Evolutionary conservation across 37 sponge, comb jelly and placozoan species (phyloP).

Genomic region (Halichondria panicea): DNA sequence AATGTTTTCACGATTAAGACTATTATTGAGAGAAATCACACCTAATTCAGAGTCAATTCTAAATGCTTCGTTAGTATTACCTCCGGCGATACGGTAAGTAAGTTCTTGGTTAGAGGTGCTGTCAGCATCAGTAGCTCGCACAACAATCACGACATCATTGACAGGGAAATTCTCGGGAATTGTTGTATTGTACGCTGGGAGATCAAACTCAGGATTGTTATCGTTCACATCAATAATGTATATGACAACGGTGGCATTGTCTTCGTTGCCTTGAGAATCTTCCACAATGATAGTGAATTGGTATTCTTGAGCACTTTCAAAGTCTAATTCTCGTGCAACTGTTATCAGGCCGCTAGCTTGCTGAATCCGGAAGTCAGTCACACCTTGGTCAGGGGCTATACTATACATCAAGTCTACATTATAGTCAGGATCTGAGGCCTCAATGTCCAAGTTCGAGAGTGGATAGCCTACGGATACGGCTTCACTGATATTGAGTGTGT

Average conservation of each 20-base stretch:
- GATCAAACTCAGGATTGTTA: slow-evolving; percentile 56
- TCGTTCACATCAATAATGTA: slow-evolving; percentile 64
- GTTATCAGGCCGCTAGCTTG: slow-evolving; percentile 31
- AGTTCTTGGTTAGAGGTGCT: slow-evolving; percentile 44
- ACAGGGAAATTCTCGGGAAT: slow-evolving; percentile 42
- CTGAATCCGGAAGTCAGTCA: slow-evolving; percentile 24
- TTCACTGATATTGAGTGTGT: slow-evolving; percentile 40
- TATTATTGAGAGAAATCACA: neutral
- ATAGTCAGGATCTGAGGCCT: slow-evolving; percentile 55
- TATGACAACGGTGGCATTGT: slow-evolving; percentile 31
- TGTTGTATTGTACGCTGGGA: slow-evolving; percentile 15
- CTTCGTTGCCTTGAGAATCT: slow-evolving; percentile 22
- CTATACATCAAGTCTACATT: slow-evolving; percentile 34
- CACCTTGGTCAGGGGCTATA: slow-evolving; percentile 16
- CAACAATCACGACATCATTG: slow-evolving; percentile 26
- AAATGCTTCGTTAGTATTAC: slow-evolving; percentile 12
- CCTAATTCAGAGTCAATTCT: slow-evolving; percentile 22
- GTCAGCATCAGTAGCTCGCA: slow-evolving; percentile 53
- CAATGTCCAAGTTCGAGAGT: slow-evolving; percentile 19
- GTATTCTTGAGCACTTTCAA: slow-evolving; percentile 29
- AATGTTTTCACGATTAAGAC: slow-evolving; percentile 39
- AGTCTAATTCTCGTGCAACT: slow-evolving; percentile 35
- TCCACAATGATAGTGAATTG: slow-evolving; percentile 25
- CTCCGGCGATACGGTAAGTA: slow-evolving; percentile 40
- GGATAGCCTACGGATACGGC: neutral